Evolutionary conservation across 2,113 vertebrate species (phyloP).

Genomic region (Hoplias malabaricus): DNA sequence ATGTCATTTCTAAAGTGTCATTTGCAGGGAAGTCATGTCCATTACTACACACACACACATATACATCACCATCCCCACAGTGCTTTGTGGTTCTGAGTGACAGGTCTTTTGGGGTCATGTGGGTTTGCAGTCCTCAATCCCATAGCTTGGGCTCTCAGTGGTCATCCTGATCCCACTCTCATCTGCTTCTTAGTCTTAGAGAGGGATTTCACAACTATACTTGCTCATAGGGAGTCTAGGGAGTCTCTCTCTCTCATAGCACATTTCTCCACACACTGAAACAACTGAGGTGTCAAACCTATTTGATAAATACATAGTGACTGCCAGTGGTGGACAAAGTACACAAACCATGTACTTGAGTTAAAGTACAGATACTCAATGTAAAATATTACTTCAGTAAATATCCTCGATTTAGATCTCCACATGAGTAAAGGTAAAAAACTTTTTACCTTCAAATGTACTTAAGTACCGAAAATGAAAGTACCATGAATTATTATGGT

Average conservation of each 20-base stretch:
- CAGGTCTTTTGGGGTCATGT: constrained; percentile 28
- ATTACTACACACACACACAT: constrained; percentile 22
- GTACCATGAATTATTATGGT: too few relatives aligned
- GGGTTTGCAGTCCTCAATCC: constrained; percentile 35
- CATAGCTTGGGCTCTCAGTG: constrained; percentile 28
- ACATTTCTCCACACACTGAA: too few relatives aligned
- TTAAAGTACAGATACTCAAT: too few relatives aligned
- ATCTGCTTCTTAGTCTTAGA: constrained; percentile 40
- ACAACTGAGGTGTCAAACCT: neutral
- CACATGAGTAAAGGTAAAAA: too few relatives aligned
- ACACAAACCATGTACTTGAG: too few relatives aligned
- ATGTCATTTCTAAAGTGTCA: neutral
- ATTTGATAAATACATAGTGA: too few relatives aligned
- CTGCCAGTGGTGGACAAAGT: too few relatives aligned
- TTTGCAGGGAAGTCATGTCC: neutral
- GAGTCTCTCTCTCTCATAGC: neutral
- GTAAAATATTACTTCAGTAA: too few relatives aligned
- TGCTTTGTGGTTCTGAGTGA: constrained; percentile 18
- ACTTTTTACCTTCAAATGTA: too few relatives aligned
- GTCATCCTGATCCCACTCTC: constrained; percentile 36
- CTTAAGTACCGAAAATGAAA: too few relatives aligned
- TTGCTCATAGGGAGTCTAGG: neutral
- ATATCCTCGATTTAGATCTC: too few relatives aligned
- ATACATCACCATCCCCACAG: neutral
- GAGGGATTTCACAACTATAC: constrained; percentile 27